A percentile compares a stretch with the other conserved stretches of the same genome.
Conservation (phyloP, 2,797 vertebrate genomes). For the Bovichtus variegatus region DNA sequence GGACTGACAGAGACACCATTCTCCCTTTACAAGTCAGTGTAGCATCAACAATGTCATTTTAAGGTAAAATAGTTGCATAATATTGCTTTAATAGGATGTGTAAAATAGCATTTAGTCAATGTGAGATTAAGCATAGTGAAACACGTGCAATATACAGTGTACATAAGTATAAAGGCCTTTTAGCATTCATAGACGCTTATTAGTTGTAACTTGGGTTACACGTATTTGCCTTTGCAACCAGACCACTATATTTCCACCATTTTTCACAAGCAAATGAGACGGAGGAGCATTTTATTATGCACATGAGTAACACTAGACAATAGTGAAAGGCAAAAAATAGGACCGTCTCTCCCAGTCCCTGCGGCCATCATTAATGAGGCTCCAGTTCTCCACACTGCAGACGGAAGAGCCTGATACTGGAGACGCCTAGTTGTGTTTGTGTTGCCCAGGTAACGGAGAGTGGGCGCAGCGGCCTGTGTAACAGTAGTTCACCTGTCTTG, state of each 20-base stretch:
- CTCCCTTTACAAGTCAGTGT: no score
- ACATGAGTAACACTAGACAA: slow-evolving; percentile 43
- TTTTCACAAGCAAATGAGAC: no score
- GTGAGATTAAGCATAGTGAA: no score
- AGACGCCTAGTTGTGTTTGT: slow-evolving; percentile 78
- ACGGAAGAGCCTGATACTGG: slow-evolving; percentile 77
- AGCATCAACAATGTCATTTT: no score
- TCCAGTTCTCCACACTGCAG: slow-evolving; percentile 66
- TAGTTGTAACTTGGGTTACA: background rate
- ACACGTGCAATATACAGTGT: background rate
- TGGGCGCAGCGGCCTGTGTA: slow-evolving; percentile 59
- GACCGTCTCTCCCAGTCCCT: slow-evolving; percentile 59
- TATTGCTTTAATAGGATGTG: background rate
- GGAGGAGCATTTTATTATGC: slow-evolving; percentile 17
- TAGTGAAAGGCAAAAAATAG: slow-evolving; percentile 59
- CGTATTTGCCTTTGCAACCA: background rate
- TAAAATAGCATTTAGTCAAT: no score
- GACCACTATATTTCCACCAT: background rate
- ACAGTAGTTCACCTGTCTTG: slow-evolving; percentile 68
- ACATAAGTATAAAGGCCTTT: background rate
- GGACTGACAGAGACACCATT: no score
- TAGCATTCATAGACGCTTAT: background rate
- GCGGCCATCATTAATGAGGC: slow-evolving; percentile 76
- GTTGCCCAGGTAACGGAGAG: slow-evolving; percentile 78
- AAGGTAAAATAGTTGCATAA: no score